phyloP scores from a whole-genome alignment of 2,888 invertebrate genomes.

The Protodeltote pygarga region DNA sequence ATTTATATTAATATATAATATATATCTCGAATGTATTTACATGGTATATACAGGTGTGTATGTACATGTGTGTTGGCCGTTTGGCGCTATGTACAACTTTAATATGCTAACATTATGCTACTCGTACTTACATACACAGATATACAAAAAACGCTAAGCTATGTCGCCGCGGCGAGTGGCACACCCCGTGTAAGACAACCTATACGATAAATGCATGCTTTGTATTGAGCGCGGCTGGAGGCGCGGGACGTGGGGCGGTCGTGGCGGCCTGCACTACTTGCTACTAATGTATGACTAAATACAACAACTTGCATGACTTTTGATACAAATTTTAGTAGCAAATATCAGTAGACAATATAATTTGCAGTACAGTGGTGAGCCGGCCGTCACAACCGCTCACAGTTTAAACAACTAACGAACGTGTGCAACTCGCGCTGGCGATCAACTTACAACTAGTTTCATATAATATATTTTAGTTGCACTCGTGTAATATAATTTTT shows the following conservation, averaged over 20 bases:
- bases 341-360: too few relatives aligned
- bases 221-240: slow-evolving; percentile 3
- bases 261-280: too few relatives aligned
- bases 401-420: slow-evolving; percentile 29
- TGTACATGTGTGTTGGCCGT: slow-evolving; percentile 44
- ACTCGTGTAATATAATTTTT: slow-evolving; percentile 59
- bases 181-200: slow-evolving; percentile 29
- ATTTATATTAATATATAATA: slow-evolving; percentile 80
- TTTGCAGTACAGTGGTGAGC: too few relatives aligned
- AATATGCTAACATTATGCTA: slow-evolving; percentile 48
- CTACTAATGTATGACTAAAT: too few relatives aligned
- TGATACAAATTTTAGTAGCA: too few relatives aligned
- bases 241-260: not conserved
- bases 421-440: slow-evolving; percentile 43
- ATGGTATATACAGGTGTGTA: slow-evolving; percentile 74
- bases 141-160: slow-evolving; percentile 55
- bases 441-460: slow-evolving; percentile 47
- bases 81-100: slow-evolving; percentile 69
- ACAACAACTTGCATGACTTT: too few relatives aligned
- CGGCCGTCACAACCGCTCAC: slow-evolving; percentile 16
- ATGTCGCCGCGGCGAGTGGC: slow-evolving; percentile 38
- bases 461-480: slow-evolving; percentile 70
- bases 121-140: slow-evolving; percentile 53
- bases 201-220: slow-evolving; percentile 44
- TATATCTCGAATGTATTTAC: slow-evolving; percentile 82